These are phyloP conservation scores for Pherbina coryleti DNA, from an alignment of 2,888 invertebrate species.

Conservation along the genomic window DNA sequence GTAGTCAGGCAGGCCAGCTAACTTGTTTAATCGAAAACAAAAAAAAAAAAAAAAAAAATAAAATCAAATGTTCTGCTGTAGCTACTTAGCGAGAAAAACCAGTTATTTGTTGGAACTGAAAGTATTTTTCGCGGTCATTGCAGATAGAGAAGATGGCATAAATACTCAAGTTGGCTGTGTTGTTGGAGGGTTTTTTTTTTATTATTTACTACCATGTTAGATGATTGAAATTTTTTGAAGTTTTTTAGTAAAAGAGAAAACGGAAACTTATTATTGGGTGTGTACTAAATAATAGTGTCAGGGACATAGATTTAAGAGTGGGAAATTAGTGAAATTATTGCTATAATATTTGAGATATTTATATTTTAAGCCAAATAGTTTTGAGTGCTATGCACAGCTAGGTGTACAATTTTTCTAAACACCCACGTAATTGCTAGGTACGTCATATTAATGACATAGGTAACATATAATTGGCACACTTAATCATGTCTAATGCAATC, in stretches of 20 bases:
- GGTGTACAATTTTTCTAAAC: too few relatives aligned
- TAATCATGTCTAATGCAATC: too few relatives aligned
- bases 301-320: not conserved
- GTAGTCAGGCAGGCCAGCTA: not conserved
- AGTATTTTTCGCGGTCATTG: constrained; percentile 38
- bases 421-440: too few relatives aligned
- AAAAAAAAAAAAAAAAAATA: not conserved
- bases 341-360: too few relatives aligned
- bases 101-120: constrained; percentile 9
- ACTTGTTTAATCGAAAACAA: not conserved
- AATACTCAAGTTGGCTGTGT: constrained; percentile 3
- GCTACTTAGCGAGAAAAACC: constrained; percentile 27
- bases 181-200: not conserved
- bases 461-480: too few relatives aligned
- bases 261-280: not conserved
- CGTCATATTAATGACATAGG: too few relatives aligned
- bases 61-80: constrained; percentile 14
- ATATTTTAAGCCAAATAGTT: too few relatives aligned
- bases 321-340: too few relatives aligned
- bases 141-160: constrained; percentile 18
- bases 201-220: not conserved
- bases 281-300: not conserved
- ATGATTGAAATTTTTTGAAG: not conserved
- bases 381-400: too few relatives aligned
- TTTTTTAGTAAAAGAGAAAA: not conserved